These are phyloP conservation scores for Dryas iulia DNA, from an alignment of 1,140 invertebrate genomes.

Conservation along the genomic window DNA sequence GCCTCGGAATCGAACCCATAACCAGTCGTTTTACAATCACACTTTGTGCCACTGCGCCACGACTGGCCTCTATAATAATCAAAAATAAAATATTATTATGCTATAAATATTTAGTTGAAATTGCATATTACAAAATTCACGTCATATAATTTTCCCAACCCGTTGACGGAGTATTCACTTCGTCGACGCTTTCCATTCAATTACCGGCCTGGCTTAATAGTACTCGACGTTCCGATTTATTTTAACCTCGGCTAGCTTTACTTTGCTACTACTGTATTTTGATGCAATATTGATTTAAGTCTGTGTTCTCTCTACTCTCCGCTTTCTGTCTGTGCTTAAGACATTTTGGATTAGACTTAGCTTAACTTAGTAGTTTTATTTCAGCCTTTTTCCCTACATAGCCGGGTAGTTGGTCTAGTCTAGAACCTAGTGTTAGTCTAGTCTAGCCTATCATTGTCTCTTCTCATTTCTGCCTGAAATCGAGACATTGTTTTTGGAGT, in stretches of 20 bases:
- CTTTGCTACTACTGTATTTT: not conserved
- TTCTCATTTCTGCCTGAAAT: too few relatives aligned
- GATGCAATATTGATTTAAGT: not conserved
- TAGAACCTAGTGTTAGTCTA: too few relatives aligned
- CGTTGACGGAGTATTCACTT: not conserved
- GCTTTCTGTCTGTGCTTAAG: not conserved
- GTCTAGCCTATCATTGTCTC: too few relatives aligned
- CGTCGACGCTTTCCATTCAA: conserved; percentile 1
- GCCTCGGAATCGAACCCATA: too few relatives aligned
- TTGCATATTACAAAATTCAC: not conserved
- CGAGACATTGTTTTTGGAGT: too few relatives aligned
- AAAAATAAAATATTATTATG: too few relatives aligned
- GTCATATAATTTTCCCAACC: not conserved
- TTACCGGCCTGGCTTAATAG: conserved; percentile 1
- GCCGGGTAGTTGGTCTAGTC: too few relatives aligned
- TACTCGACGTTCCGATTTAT: not conserved
- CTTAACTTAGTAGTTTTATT: too few relatives aligned
- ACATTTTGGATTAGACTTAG: not conserved
- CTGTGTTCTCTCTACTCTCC: not conserved
- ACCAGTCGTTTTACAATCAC: too few relatives aligned
- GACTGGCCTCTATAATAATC: too few relatives aligned
- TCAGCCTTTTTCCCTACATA: too few relatives aligned
- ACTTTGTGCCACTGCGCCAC: too few relatives aligned
- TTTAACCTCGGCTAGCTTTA: not conserved
- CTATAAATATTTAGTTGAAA: not conserved